Percentiles rank a stretch among this genome's conserved stretches.
These are phyloP conservation scores for Carduelis carduelis DNA, from an alignment of 2,797 vertebrate genomes.

Conservation along the genomic window DNA sequence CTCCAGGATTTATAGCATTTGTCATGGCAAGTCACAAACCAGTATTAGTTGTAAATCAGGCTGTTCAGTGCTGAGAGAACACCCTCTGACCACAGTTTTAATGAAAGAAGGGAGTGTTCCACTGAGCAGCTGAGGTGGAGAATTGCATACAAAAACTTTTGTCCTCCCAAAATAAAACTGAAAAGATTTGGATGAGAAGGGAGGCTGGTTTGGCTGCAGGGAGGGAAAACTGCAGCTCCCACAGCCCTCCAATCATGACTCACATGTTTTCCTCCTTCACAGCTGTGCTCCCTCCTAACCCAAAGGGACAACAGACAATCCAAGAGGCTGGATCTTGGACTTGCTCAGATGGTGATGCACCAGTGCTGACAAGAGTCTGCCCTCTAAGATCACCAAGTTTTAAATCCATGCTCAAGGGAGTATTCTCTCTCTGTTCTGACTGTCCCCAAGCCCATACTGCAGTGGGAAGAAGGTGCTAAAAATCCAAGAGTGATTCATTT, in stretches of 20 bases:
- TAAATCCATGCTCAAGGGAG: neutral
- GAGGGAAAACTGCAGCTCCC: constrained; percentile 49
- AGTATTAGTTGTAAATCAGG: neutral
- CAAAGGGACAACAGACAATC: constrained; percentile 38
- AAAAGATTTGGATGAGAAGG: neutral
- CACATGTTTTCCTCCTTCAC: constrained; percentile 65
- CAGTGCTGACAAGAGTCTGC: neutral
- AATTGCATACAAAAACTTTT: neutral
- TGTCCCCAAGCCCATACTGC: neutral
- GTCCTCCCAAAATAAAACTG: neutral
- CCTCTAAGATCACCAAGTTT: neutral
- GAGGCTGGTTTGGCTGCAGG: neutral
- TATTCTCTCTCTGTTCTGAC: neutral
- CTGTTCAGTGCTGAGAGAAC: neutral
- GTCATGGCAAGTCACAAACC: neutral
- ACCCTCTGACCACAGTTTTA: neutral
- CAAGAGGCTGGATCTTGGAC: constrained; percentile 34
- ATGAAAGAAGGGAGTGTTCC: neutral
- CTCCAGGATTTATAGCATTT: neutral
- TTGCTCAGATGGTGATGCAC: neutral
- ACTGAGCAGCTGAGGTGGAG: neutral
- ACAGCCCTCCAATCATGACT: constrained; percentile 41
- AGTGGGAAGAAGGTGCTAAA: neutral
- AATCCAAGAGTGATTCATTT: neutral
- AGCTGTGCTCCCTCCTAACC: constrained; percentile 68